Evolutionary conservation across 2,888 invertebrate species (phyloP), one percentile per base, ranked within the genome.

Genomic region (Strigamia maritima): DNA sequence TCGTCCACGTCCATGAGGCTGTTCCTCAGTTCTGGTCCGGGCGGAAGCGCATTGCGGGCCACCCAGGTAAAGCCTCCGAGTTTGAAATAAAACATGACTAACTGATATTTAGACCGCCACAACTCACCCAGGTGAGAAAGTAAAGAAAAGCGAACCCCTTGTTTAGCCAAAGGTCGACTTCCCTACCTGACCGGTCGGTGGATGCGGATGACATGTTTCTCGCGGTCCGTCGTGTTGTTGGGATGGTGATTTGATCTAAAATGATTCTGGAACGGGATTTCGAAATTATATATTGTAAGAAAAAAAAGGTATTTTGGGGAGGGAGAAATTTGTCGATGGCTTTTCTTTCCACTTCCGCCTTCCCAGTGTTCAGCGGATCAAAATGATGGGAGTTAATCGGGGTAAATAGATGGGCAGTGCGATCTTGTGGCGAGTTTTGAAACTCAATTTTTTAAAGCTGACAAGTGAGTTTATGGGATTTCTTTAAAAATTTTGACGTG

Each of bases 1-100:
- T 49, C 49, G 14, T 49, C 49, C 49, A 49, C 49, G 49, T 49
- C 49, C 49, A 49, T 49, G 49, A 49, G 49, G 49, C n/a, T 19
- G 19, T 16, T 49, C n/a, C 49, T 49, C 49, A 49, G 2, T 12
- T 49, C 49, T 19, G 8, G 49, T n/a, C 49, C 49, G n/a, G 49
- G 49, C n/a, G 49, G 49, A 49, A 49, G 49, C n/a, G 49, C 49
- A n/a, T 49, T 49, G 49, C n/a, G 49, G 49, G 49, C 49, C 49
- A 49, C 49, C 49, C 49, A 49, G 49, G 49, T 49, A n/a, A 49
- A 49, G n/a, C 49, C 49, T 49, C 49, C 49, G n/a, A 49, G 49
- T 16, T 49, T 49, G 19, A 49, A 49, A 49, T 49, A 49, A 49
- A 49, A 49, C 49, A 49, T 49, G n/a, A 49, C 49, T 49, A 7